Conservation (phyloP, 2,797 vertebrate genomes). For the Clangula hyemalis region DNA sequence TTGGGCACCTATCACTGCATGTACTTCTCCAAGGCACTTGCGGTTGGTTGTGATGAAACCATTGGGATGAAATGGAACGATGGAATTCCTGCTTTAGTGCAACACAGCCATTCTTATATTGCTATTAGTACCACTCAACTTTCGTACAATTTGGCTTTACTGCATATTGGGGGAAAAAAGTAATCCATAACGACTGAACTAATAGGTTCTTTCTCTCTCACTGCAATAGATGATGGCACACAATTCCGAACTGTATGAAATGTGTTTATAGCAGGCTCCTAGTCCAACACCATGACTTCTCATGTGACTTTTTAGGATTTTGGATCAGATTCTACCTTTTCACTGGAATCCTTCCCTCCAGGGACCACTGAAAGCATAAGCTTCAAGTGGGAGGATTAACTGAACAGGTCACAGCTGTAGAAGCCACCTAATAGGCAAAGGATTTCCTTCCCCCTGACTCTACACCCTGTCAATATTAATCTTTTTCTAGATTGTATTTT, state of each 20-base stretch:
- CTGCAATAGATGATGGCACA: not conserved
- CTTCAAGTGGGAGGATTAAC: not conserved
- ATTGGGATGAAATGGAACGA: not conserved
- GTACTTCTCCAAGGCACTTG: not conserved
- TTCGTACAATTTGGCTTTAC: not conserved
- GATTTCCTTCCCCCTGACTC: not conserved
- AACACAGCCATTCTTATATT: not conserved
- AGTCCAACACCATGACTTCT: not conserved
- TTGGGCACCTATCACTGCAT: not conserved
- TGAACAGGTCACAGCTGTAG: not conserved
- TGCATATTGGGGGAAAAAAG: not conserved
- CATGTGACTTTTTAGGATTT: not conserved
- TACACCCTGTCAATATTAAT: not conserved
- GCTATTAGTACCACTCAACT: not conserved
- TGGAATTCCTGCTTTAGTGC: not conserved
- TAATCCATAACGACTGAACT: not conserved
- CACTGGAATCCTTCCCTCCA: not conserved
- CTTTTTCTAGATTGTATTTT: not conserved
- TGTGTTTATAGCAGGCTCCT: rapidly evolving
- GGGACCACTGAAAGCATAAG: not conserved
- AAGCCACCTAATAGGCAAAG: not conserved
- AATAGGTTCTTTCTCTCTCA: not conserved
- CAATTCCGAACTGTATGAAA: not conserved
- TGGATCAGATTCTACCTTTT: not conserved
- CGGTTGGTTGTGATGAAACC: not conserved